Percentiles rank a stretch among this genome's conserved stretches.
phyloP scores from a whole-genome alignment of 2,797 vertebrate species.

The Bradypus variegatus region DNA sequence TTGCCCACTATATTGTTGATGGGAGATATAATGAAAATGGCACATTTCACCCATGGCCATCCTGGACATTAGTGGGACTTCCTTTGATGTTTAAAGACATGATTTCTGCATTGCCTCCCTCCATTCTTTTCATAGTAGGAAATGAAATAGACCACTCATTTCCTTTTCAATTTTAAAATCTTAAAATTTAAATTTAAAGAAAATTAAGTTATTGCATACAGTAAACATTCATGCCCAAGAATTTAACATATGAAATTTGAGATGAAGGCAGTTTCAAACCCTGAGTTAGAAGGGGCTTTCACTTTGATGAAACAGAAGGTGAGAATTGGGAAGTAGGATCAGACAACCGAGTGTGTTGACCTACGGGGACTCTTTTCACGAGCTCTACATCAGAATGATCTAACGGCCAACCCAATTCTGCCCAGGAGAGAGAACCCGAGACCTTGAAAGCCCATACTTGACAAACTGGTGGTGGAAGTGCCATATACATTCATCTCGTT shows the following conservation, averaged over 20 bases:
- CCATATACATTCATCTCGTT: background rate
- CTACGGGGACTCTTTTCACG: background rate
- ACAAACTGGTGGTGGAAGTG: background rate
- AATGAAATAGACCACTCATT: slow-evolving; percentile 47
- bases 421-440: slow-evolving; percentile 14
- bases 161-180: slow-evolving; percentile 57
- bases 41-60: slow-evolving; percentile 56
- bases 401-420: slow-evolving; percentile 28
- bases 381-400: slow-evolving; percentile 14
- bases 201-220: slow-evolving; percentile 50
- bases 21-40: slow-evolving; percentile 57
- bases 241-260: slow-evolving; percentile 38
- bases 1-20: background rate
- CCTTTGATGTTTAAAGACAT: background rate
- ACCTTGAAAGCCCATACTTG: slow-evolving; percentile 6
- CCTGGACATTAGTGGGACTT: slow-evolving; percentile 42
- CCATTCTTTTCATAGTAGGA: slow-evolving; percentile 48
- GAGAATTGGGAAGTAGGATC: slow-evolving; percentile 42
- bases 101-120: background rate
- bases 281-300: slow-evolving; percentile 42
- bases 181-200: slow-evolving; percentile 58
- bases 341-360: slow-evolving; percentile 18
- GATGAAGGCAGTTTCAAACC: slow-evolving; percentile 42
- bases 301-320: slow-evolving; percentile 45
- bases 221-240: slow-evolving; percentile 44